Percentiles rank a stretch among this genome's conserved stretches.
Conservation (phyloP, 1,140 invertebrate genomes). For the Plectrocnemia conspersa region DNA sequence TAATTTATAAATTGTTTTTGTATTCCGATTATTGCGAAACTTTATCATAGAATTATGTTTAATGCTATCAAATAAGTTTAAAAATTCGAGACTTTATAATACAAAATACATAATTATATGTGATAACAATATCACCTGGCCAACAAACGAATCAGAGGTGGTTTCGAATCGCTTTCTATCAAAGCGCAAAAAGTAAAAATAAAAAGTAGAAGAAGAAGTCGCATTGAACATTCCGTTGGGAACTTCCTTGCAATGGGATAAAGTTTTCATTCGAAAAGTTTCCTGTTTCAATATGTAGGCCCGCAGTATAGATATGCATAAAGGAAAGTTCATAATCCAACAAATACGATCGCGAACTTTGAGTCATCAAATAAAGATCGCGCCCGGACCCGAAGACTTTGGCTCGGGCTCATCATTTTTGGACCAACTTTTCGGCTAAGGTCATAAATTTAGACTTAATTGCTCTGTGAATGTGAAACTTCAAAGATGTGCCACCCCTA, state of each 20-base stretch:
- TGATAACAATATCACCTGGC: too few relatives aligned
- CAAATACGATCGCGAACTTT: conserved; percentile 13
- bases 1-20: too few relatives aligned
- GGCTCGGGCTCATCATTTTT: neutral
- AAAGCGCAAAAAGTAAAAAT: too few relatives aligned
- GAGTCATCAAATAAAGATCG: conserved; percentile 7
- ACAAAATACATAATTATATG: too few relatives aligned
- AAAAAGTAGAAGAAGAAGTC: too few relatives aligned
- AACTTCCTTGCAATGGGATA: conserved; percentile 17
- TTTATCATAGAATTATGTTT: too few relatives aligned
- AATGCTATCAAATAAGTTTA: too few relatives aligned
- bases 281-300: conserved; percentile 13
- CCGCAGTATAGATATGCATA: conserved; percentile 10
- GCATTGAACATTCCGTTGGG: conserved; percentile 1
- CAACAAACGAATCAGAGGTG: too few relatives aligned
- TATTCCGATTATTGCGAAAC: too few relatives aligned
- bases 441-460: conserved; percentile 1
- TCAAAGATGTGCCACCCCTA: too few relatives aligned
- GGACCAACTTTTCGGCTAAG: neutral
- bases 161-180: too few relatives aligned
- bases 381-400: neutral
- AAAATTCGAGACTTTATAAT: too few relatives aligned
- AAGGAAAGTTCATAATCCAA: conserved; percentile 6
- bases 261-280: conserved; percentile 25
- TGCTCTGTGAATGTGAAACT: neutral